Evolutionary conservation across 2,888 invertebrate genomes (phyloP).

Genomic region (Tiphia femorata): DNA sequence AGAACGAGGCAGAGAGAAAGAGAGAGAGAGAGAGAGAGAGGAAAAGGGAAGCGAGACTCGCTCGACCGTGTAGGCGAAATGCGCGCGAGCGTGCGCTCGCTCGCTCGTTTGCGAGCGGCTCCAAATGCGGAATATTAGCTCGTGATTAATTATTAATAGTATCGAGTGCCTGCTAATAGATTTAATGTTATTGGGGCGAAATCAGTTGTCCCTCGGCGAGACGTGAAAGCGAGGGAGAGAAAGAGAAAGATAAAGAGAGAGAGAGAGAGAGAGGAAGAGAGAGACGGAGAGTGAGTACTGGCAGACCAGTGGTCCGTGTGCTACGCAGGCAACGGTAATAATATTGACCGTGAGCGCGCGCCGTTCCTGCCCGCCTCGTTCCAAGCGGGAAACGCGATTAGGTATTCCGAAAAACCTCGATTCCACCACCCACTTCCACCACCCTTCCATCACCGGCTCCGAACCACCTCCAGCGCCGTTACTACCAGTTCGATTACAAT

Average conservation of each 20-base stretch:
- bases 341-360: too few relatives aligned
- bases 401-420: too few relatives aligned
- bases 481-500: too few relatives aligned
- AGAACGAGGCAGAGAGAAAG: constrained; percentile 1
- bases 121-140: constrained; percentile 50
- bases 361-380: too few relatives aligned
- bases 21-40: not conserved
- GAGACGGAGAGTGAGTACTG: constrained; percentile 18
- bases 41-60: not conserved
- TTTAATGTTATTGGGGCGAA: constrained; percentile 49
- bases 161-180: constrained; percentile 53
- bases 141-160: constrained; percentile 55
- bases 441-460: too few relatives aligned
- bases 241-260: constrained; percentile 13
- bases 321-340: constrained; percentile 25
- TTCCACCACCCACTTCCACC: too few relatives aligned
- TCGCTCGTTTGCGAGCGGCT: too few relatives aligned
- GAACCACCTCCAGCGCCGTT: too few relatives aligned
- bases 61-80: constrained; percentile 35
- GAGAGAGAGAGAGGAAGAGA: not conserved
- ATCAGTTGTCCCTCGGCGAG: constrained; percentile 43
- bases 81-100: too few relatives aligned
- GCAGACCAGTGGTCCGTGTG: constrained; percentile 24
- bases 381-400: too few relatives aligned
- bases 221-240: constrained; percentile 20